Conservation (phyloP, 2,797 vertebrate species). For the Halcyon chelicuti region DNA sequence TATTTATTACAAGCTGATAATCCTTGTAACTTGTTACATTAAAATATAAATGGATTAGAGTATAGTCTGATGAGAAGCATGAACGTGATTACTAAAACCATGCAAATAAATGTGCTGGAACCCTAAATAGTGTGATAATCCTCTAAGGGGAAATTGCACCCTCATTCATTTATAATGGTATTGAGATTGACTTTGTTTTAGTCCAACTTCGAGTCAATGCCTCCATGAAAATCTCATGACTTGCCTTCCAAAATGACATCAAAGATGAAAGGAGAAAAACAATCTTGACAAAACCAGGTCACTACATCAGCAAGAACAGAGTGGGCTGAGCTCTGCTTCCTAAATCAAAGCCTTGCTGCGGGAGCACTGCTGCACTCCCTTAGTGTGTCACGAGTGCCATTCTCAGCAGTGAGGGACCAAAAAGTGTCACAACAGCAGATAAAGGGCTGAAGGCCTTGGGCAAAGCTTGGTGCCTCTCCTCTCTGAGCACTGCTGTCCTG, state of each 20-base stretch:
- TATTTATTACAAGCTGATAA: conserved; percentile 37
- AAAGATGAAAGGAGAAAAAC: conserved; percentile 45
- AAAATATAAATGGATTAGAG: conserved; percentile 62
- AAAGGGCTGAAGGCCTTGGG: background rate
- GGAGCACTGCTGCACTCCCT: background rate
- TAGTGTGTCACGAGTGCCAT: background rate
- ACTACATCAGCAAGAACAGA: conserved; percentile 43
- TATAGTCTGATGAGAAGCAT: conserved; percentile 1
- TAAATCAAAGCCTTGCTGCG: conserved; percentile 9
- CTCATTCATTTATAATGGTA: conserved; percentile 15
- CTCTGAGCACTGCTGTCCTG: background rate
- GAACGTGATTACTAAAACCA: conserved; percentile 39
- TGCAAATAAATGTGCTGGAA: conserved; percentile 36
- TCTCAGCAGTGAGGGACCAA: background rate
- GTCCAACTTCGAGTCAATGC: conserved; percentile 38
- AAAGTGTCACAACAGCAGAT: background rate
- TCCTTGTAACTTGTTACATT: conserved; percentile 61
- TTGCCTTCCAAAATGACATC: conserved; percentile 63
- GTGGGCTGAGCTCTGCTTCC: conserved; percentile 25
- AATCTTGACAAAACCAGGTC: conserved; percentile 68
- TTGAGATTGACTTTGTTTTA: conserved; percentile 61
- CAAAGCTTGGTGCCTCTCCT: background rate
- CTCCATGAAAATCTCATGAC: conserved; percentile 56
- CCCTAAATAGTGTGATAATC: conserved; percentile 25
- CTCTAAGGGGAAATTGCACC: background rate